phyloP scores from a whole-genome alignment of 2,888 invertebrate genomes.

The Fragum fragum region DNA sequence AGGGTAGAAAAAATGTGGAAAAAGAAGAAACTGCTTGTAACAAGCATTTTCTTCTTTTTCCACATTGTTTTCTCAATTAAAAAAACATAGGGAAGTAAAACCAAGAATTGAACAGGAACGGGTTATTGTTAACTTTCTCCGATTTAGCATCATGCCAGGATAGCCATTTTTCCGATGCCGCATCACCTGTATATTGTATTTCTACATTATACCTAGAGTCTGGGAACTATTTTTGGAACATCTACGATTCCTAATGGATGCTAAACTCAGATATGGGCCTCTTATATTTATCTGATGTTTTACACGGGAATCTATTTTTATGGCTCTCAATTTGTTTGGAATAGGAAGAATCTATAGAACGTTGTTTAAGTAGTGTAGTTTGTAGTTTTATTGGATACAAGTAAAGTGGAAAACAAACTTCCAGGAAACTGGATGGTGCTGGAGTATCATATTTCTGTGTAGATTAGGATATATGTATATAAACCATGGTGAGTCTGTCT shows the following conservation, averaged over 20 bases:
- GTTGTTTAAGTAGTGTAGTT: background rate
- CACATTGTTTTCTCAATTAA: too few species aligned
- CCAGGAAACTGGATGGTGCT: background rate
- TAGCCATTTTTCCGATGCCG: background rate
- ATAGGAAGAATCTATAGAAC: background rate
- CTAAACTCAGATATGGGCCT: slow-evolving; percentile 2
- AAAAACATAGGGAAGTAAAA: too few species aligned
- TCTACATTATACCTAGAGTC: background rate
- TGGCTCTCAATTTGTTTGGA: background rate
- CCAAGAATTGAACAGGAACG: too few species aligned
- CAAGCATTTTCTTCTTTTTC: too few species aligned
- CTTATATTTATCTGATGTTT: background rate
- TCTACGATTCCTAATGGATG: background rate
- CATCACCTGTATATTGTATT: background rate
- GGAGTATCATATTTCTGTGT: background rate
- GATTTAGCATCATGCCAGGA: too few species aligned
- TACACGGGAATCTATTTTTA: background rate
- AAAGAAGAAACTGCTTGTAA: too few species aligned
- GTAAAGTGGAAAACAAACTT: background rate
- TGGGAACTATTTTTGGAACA: slow-evolving; percentile 2
- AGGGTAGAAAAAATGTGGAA: too few species aligned
- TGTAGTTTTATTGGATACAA: background rate
- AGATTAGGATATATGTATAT: background rate
- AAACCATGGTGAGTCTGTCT: background rate
- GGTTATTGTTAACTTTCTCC: too few species aligned